Percentiles rank a stretch among this genome's conserved stretches.
These are phyloP conservation scores for Stenoptilia bipunctidactyla DNA, from an alignment of 2,888 invertebrate genomes.

Conservation along the genomic window DNA sequence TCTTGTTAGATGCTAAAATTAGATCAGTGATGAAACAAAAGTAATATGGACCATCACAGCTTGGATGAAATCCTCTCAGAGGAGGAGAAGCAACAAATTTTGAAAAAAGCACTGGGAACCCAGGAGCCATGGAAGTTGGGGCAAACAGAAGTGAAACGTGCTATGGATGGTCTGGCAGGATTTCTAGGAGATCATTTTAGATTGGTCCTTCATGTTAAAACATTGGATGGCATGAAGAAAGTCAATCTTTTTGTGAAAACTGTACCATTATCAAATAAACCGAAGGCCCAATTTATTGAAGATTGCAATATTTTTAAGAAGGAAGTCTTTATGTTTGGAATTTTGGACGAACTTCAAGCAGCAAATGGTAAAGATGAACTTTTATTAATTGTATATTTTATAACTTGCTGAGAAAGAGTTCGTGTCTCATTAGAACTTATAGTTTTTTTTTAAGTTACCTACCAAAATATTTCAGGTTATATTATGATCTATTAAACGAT, in stretches of 20 bases:
- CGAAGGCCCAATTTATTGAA: slow-evolving; percentile 40
- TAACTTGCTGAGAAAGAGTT: no score
- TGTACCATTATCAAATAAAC: slow-evolving; percentile 32
- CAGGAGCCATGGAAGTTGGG: slow-evolving; percentile 14
- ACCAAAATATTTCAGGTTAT: no score
- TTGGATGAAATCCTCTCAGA: slow-evolving; percentile 11
- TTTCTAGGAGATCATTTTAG: slow-evolving; percentile 47
- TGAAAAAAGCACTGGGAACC: slow-evolving; percentile 15
- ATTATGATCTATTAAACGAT: no score
- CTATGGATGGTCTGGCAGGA: slow-evolving; percentile 36
- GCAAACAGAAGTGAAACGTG: slow-evolving; percentile 23
- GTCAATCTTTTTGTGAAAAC: slow-evolving; percentile 37
- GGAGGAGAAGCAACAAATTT: slow-evolving; percentile 10
- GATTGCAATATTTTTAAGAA: slow-evolving; percentile 30
- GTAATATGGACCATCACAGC: background rate
- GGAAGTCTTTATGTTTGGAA: slow-evolving; percentile 36
- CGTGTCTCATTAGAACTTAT: no score
- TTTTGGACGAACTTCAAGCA: slow-evolving; percentile 33
- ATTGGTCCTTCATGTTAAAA: slow-evolving; percentile 24
- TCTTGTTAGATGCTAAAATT: no score
- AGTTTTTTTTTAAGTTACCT: no score
- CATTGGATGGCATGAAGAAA: slow-evolving; percentile 14
- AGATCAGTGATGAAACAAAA: no score
- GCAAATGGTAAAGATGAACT: slow-evolving; percentile 17
- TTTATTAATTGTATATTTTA: no score